Evolutionary conservation across 2,113 vertebrate species (phyloP).

Genomic region (Siphamia tubifer): DNA sequence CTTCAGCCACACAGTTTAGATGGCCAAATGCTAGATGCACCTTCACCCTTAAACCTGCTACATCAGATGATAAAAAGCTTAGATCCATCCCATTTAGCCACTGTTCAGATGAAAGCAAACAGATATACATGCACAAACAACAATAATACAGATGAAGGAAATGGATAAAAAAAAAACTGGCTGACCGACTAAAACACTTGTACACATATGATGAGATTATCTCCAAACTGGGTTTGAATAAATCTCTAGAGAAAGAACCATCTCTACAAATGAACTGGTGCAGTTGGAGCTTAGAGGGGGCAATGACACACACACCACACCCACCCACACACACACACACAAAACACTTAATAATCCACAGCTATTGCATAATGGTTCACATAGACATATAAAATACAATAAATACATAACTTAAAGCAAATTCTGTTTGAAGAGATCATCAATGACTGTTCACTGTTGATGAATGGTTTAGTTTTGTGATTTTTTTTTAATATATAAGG

Average conservation of each 20-base stretch:
- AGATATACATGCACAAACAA: constrained; percentile 8
- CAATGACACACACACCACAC: constrained; percentile 8
- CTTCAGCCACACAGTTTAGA: constrained; percentile 12
- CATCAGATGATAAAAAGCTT: constrained; percentile 66
- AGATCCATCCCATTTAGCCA: constrained; percentile 65
- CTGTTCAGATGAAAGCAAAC: constrained; percentile 41
- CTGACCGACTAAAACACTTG: constrained; percentile 28
- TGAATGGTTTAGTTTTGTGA: too few relatives aligned
- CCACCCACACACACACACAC: background rate
- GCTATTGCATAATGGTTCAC: constrained; percentile 55
- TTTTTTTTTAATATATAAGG: too few relatives aligned
- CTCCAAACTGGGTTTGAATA: constrained; percentile 56
- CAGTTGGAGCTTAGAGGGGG: constrained; percentile 53
- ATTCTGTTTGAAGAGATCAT: background rate
- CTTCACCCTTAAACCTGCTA: constrained; percentile 48
- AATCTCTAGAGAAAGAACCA: constrained; percentile 55
- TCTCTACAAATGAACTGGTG: constrained; percentile 42
- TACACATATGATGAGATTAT: constrained; percentile 70
- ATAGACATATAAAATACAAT: background rate
- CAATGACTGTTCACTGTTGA: too few relatives aligned
- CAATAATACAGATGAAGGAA: constrained; percentile 15
- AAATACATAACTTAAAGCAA: background rate
- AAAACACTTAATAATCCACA: constrained; percentile 48
- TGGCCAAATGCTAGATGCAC: constrained; percentile 43
- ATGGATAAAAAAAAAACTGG: constrained; percentile 25